Evolutionary conservation across 2,113 vertebrate species (phyloP).

Genomic region (Scophthalmus maximus): DNA sequence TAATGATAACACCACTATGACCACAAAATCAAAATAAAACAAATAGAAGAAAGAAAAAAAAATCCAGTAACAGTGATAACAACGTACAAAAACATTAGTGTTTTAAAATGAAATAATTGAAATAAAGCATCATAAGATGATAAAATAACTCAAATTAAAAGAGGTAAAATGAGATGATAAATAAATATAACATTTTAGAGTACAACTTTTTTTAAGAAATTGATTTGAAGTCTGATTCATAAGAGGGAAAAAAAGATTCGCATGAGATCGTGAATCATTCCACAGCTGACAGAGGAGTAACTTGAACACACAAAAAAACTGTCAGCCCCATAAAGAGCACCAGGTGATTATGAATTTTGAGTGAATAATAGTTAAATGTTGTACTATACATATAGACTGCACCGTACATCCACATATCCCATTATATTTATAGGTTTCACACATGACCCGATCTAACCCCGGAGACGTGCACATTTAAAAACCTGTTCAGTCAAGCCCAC

Average conservation of each 20-base stretch:
- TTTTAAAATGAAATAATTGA: neutral
- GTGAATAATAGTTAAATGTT: neutral
- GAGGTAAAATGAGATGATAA: neutral
- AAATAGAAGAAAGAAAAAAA: neutral
- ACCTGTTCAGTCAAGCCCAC: slow-evolving; percentile 58
- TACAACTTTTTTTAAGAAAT: too few relatives aligned
- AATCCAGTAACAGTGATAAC: neutral
- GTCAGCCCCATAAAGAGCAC: neutral
- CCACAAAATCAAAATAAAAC: neutral
- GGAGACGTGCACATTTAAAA: slow-evolving; percentile 2
- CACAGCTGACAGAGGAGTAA: neutral
- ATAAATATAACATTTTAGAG: neutral
- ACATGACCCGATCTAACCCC: slow-evolving; percentile 13
- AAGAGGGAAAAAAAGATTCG: neutral
- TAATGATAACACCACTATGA: neutral
- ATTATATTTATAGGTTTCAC: neutral
- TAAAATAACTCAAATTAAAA: neutral
- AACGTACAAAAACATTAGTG: neutral
- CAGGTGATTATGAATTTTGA: neutral
- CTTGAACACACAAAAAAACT: too few relatives aligned
- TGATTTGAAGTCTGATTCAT: neutral
- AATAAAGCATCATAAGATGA: neutral
- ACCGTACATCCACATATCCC: too few relatives aligned
- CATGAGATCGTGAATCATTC: neutral
- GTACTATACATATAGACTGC: too few relatives aligned